These are phyloP conservation scores for Toxotes chatareus DNA, from an alignment of 2,113 vertebrate genomes.

Conservation along the genomic window DNA sequence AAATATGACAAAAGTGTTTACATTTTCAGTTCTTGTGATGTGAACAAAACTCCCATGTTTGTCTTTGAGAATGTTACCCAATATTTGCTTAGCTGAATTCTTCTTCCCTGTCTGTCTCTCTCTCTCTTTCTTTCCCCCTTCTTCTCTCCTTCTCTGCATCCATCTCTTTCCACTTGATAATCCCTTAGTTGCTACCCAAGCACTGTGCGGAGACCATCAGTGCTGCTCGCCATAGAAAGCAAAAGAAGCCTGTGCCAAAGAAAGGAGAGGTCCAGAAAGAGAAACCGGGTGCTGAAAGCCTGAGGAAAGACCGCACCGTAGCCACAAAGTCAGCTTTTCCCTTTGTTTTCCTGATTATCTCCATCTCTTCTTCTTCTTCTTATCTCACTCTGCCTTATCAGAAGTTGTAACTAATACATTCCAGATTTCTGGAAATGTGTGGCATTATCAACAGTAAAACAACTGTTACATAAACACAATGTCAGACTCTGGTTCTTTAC, in stretches of 20 bases:
- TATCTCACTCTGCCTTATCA: neutral
- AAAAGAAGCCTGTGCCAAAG: conserved; percentile 83
- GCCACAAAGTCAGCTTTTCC: conserved; percentile 88
- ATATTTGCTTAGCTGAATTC: conserved; percentile 12
- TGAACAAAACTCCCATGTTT: conserved; percentile 31
- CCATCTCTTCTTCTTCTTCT: neutral
- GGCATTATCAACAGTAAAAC: neutral
- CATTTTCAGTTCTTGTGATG: neutral
- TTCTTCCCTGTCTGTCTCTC: neutral
- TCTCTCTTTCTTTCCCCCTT: neutral
- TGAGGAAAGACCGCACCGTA: conserved; percentile 89
- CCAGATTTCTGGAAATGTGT: conserved; percentile 10
- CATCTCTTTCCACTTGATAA: conserved; percentile 22
- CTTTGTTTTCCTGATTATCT: neutral
- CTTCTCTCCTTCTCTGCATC: conserved; percentile 13
- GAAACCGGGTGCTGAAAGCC: conserved; percentile 93
- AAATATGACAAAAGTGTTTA: conserved; percentile 39
- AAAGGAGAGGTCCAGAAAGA: conserved; percentile 88
- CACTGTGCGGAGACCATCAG: conserved; percentile 91
- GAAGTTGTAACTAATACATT: neutral
- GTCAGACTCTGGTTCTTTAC: neutral
- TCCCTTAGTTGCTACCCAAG: conserved; percentile 89
- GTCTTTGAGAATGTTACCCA: conserved; percentile 26
- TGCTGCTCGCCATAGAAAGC: conserved; percentile 89
- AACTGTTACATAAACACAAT: neutral